Evolutionary conservation across 2,797 vertebrate species (phyloP).

Genomic region (Sparus aurata): DNA sequence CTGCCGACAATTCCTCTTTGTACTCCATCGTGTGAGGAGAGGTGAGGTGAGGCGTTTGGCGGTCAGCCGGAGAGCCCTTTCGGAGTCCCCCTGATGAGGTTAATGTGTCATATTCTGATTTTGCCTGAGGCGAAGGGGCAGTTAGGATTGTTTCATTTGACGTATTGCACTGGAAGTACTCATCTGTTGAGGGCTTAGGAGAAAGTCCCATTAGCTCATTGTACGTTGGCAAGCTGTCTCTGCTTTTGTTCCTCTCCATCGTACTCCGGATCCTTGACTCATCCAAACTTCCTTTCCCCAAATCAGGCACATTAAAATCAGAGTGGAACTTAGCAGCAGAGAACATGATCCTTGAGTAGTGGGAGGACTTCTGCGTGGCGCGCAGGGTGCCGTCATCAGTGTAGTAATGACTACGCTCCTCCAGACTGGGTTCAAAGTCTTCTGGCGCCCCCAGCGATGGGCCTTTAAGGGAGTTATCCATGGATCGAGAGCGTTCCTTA

Average conservation of each 20-base stretch:
- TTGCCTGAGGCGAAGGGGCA: conserved; percentile 94
- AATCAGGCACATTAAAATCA: conserved; percentile 96
- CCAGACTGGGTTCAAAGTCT: conserved; percentile 92
- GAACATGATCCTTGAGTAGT: conserved; percentile 95
- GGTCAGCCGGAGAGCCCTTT: conserved; percentile 93
- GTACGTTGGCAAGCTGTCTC: conserved; percentile 92
- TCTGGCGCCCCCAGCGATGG: conserved; percentile 92
- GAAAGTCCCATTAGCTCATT: conserved; percentile 94
- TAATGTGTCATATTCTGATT: conserved; percentile 95
- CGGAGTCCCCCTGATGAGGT: conserved; percentile 94
- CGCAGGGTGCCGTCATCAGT: conserved; percentile 96
- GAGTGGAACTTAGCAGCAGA: conserved; percentile 93
- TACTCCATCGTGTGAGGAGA: conserved; percentile 90
- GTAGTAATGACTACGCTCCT: conserved; percentile 95
- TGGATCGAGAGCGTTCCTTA: conserved; percentile 98
- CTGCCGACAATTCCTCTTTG: conserved; percentile 92
- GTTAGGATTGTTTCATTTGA: conserved; percentile 98
- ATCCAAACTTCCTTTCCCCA: conserved; percentile 90
- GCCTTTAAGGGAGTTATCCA: conserved; percentile 97
- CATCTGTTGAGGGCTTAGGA: conserved; percentile 92
- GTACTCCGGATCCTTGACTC: conserved; percentile 91
- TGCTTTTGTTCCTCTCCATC: conserved; percentile 92
- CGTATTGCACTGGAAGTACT: conserved; percentile 99
- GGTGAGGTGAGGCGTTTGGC: conserved; percentile 92
- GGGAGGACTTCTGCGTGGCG: conserved; percentile 90